phyloP scores from a whole-genome alignment of 37 sponge, comb jelly and placozoan genomes.

The Theonella swinhoei region DNA sequence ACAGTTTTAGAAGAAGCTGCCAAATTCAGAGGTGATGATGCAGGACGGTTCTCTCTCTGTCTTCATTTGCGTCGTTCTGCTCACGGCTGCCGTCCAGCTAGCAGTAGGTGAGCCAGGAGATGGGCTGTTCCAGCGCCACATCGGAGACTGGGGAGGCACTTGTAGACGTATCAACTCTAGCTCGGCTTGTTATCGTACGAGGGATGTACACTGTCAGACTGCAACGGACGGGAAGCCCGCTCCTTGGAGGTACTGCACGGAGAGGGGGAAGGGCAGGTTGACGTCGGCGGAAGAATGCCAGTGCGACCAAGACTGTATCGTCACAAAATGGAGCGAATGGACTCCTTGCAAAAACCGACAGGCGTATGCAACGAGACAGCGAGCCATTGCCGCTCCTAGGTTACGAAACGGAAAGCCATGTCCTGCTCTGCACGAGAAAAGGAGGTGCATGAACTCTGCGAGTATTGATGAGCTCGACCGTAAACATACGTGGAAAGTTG shows the following conservation, averaged over 20 bases:
- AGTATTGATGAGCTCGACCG: background rate
- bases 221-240: conserved; percentile 15
- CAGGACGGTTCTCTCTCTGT: no score
- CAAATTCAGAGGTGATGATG: no score
- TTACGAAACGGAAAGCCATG: conserved; percentile 10
- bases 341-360: conserved; percentile 15
- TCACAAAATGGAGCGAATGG: conserved; percentile 44
- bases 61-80: no score
- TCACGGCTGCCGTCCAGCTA: no score
- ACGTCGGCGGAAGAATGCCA: conserved; percentile 4
- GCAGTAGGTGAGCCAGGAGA: no score
- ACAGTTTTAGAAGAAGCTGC: no score
- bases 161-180: conserved; percentile 27
- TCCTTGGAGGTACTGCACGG: conserved; percentile 47
- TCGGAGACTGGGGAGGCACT: background rate
- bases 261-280: background rate
- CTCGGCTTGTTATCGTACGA: conserved; percentile 10
- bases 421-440: conserved; percentile 13
- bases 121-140: no score
- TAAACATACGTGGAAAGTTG: conserved; percentile 16
- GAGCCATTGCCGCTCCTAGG: conserved; percentile 23
- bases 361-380: background rate
- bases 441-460: background rate
- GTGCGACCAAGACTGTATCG: conserved; percentile 44
- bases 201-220: conserved; percentile 20